phyloP scores from a whole-genome alignment of 1,140 invertebrate species.

The Brachionus rotundiformis region DNA sequence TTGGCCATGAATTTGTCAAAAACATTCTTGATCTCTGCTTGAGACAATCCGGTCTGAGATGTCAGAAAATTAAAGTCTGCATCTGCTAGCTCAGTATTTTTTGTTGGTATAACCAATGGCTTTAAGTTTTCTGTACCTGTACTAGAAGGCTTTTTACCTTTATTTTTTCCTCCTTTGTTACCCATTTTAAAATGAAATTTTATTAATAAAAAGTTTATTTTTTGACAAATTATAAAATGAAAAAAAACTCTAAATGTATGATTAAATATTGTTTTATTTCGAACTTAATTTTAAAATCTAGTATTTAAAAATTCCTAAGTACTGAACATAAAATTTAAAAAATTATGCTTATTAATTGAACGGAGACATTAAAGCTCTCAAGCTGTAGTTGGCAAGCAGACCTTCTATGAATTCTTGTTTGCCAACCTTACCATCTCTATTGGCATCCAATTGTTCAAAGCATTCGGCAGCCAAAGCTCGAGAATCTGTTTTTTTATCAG shows the following conservation, averaged over 20 bases:
- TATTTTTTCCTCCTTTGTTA: constrained; percentile 11
- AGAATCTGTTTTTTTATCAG: background rate
- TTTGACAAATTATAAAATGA: background rate
- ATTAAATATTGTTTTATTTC: background rate
- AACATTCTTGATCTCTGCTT: background rate
- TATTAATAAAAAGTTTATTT: background rate
- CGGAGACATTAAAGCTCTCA: constrained; percentile 47
- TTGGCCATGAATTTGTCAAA: background rate
- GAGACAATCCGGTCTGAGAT: background rate
- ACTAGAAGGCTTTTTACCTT: background rate
- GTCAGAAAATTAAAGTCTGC: background rate
- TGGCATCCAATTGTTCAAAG: background rate
- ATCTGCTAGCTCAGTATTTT: background rate
- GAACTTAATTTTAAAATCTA: background rate
- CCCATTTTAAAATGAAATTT: background rate
- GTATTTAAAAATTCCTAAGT: background rate
- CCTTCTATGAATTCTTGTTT: constrained; percentile 46
- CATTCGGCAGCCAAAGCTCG: background rate
- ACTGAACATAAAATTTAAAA: background rate
- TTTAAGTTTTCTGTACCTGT: background rate
- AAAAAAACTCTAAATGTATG: background rate
- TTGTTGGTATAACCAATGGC: background rate
- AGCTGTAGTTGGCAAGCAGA: background rate
- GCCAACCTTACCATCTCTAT: constrained; percentile 9
- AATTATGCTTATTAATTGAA: constrained; percentile 36